Evolutionary conservation across 2,888 invertebrate genomes (phyloP), one percentile per base, ranked within the genome.

Genomic region (Aradus depressus): DNA sequence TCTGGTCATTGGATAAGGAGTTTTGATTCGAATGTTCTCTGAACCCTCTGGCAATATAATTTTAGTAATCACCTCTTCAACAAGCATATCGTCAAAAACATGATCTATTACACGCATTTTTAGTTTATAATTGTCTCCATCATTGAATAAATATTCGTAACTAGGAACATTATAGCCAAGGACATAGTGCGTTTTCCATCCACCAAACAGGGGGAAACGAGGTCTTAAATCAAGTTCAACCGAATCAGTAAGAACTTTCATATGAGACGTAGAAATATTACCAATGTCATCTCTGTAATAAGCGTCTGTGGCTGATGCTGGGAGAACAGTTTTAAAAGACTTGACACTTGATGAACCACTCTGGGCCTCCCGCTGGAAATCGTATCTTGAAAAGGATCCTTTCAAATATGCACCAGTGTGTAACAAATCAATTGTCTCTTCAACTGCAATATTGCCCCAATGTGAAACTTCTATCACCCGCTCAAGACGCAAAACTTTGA

Each of bases 271-370:
- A 1, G 96, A 97, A 63, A 99, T 98, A 68, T 99, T 99, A 32
- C 92, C 98, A 67, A 99, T 99, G 59, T 92, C 93, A 68, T 98
- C 98, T 49, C 87, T 78, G 68, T 99, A 99, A 69, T 98, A 99
- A 10, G 96, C 91, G 68, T 93, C 95, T 34, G 83, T 79, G 0
- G 98, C 96, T 28, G 93, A 80, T 0, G 93, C 88, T 12, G 79
- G 79, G 35, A 80, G 66, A 8, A 59, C 80, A 16, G 60, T 60
- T 72, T 88, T 90, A 68, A 95, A 96, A 2, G 86, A 83, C 64
- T 91, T 87, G 16, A 98, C 81, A 61, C 92, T 90, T 3, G 93
- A 81, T 44, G 87, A 81, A 2, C 85, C 84, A 62, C 85, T 88
- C 61, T 88, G 82, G 4, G 84, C 79, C 64, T 95, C 93, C 61